Evolutionary conservation across 2,797 vertebrate species (phyloP), one percentile per base, ranked within the genome.

Genomic region (Adelosebastes latens): DNA sequence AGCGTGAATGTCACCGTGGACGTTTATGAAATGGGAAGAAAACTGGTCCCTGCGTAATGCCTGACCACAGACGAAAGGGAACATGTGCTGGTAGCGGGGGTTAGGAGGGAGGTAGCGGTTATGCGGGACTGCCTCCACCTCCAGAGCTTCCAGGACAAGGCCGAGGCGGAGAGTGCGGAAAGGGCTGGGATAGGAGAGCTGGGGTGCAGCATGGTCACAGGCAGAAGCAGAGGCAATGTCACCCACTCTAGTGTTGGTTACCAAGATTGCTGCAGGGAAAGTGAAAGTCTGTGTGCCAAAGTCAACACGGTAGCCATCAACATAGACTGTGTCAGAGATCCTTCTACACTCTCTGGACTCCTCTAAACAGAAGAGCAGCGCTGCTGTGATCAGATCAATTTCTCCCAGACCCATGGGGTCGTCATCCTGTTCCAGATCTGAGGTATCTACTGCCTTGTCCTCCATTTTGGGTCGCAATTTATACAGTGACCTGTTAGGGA

Each of bases 211-310:
- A 74, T 99, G 97, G 93, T 99, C 99, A 75, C 99, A 99, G 22
- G 98, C 99, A 31, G 98, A 99, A 3, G 98, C 97, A 20, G 98
- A 99, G 20, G 98, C 98, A 85, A 99, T 98, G 88, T 99, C 98
- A 3, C 99, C 99, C 18, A 99, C 98, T 96, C 98, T 97, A 7
- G 98, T 99, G 94, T 97, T 97, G 77, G 98, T 99, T 56, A 98
- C 97, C 93, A 99, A 81, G 88, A 99, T 97, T 67, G 98, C 97
- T 66, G 98, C 97, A 0, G 98, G 98, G 75, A 99, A 98, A 69
- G 97, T 98, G 94, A 99, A 99, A 0, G 99, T 99, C 89, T 99
- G 98, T 18, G 98, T 99, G 83, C 99, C 98, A 85, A 98, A 97
- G 93, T 99, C 96, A 55, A 98, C 92, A 1, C 49, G 97, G 89